A percentile compares a stretch with the other conserved stretches of the same genome.
Evolutionary conservation across 2,888 invertebrate genomes (phyloP).

Genomic region (Hipparchia sbordonii): DNA sequence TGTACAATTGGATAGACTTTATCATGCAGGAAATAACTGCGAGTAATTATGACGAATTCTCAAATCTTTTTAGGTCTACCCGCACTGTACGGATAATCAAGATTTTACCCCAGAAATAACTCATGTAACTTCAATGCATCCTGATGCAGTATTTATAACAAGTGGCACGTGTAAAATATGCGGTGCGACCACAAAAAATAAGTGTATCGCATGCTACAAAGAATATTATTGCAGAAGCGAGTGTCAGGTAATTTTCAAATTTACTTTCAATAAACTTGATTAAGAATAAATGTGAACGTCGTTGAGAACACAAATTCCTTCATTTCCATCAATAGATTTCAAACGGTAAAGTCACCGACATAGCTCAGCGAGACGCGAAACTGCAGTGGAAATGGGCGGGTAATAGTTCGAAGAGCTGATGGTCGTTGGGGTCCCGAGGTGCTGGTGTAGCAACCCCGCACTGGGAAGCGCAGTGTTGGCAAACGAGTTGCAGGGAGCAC

Average conservation of each 20-base stretch:
- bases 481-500: too few relatives aligned
- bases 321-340: too few relatives aligned
- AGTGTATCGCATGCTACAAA: slow-evolving; percentile 48
- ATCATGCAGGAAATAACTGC: background rate
- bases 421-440: too few relatives aligned
- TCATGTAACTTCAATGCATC: slow-evolving; percentile 34
- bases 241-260: slow-evolving; percentile 53
- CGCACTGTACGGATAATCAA: background rate
- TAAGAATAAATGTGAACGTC: background rate
- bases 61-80: slow-evolving; percentile 4
- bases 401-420: too few relatives aligned
- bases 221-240: slow-evolving; percentile 51
- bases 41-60: background rate
- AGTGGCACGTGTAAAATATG: slow-evolving; percentile 51
- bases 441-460: too few relatives aligned
- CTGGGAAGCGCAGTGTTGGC: too few relatives aligned
- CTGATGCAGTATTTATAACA: slow-evolving; percentile 28
- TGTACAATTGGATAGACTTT: too few relatives aligned
- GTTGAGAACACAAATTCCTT: background rate
- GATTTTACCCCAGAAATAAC: slow-evolving; percentile 45
- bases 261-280: background rate
- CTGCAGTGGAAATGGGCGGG: too few relatives aligned
- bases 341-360: too few relatives aligned
- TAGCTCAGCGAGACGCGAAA: too few relatives aligned
- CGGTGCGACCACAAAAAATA: slow-evolving; percentile 42